Evolutionary conservation across 2,797 vertebrate species (phyloP).

Genomic region (Erethizon dorsatum): DNA sequence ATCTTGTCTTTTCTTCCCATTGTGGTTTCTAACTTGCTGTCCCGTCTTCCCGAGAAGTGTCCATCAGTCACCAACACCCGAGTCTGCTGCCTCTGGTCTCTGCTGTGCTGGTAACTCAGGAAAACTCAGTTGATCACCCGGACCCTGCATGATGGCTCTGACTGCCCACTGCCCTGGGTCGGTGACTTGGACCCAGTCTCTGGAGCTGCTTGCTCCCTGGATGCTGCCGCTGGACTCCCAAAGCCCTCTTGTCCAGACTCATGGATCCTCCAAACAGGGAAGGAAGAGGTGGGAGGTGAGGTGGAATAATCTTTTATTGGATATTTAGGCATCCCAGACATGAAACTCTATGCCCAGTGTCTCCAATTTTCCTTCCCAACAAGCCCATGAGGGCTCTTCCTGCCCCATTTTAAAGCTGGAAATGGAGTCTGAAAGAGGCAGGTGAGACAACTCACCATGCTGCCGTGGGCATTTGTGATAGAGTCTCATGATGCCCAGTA

Average conservation of each 20-base stretch:
- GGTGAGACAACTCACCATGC: too few species aligned
- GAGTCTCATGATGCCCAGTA: fast-evolving
- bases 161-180: background rate
- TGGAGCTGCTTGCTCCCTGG: background rate
- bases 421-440: background rate
- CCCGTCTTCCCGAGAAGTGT: background rate
- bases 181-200: background rate
- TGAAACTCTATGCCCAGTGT: fast-evolving
- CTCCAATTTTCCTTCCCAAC: background rate
- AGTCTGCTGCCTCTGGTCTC: background rate
- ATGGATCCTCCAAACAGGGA: background rate
- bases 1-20: background rate
- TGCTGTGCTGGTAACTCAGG: background rate
- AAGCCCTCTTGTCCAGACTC: background rate
- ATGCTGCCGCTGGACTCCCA: background rate
- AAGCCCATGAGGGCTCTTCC: background rate
- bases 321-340: fast-evolving
- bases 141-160: fast-evolving
- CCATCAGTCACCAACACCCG: background rate
- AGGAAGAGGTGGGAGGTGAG: too few species aligned
- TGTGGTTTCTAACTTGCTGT: background rate
- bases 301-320: background rate
- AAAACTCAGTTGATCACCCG: fast-evolving
- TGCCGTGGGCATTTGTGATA: fast-evolving
- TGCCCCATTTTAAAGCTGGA: background rate